Base-by-base conservation (phyloP, 2,888 invertebrate species). In the Chloroclysta siterata region DNA sequence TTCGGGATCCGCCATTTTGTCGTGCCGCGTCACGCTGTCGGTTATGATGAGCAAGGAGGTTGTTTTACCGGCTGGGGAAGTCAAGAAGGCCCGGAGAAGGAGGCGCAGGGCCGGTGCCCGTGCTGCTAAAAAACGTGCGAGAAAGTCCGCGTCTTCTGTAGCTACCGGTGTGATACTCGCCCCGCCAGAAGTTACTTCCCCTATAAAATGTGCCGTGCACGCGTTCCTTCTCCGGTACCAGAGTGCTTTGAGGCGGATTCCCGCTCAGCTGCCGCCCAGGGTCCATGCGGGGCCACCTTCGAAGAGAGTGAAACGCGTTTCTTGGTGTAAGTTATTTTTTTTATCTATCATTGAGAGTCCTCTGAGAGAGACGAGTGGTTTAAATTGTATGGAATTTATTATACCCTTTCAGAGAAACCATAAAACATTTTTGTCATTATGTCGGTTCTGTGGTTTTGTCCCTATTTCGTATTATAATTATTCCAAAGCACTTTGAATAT, bases 271-370 rank as follows among this genome's bases (percentile, higher is more conserved):
- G 50, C 93, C 93, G 56, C 93, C 93, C 36, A 86, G 76, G 65
- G 73, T 92, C 14, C 87, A 80, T 71, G 88, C 91, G 5, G 91
- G 92, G 0, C 93, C 91, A 11, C 88, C 89, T 4, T 80, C 89
- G 51, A 91, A 90, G 73, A 81, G 93, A 58, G 87, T 90, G 65
- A 92, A 91, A 66, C 80, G 91, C 7, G 93, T 93, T 8, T 93
- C 93, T 42, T 92, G 90, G 92, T 82, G 93, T 93, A 84, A 93
- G 93, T 90, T 14, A 47, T 11, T 33, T 36, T 14, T 33, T 5
- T 15, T n/a, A 3, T 47, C 11, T 47, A 22, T 46, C 8, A 11
- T 44, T 15, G 6, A 42, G 14, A 7, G n/a, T 42, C 42, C n/a
- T n/a, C n/a, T n/a, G n/a, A n/a, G n/a, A n/a, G n/a, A n/a, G n/a